A percentile compares a stretch with the other conserved stretches of the same genome.
These are phyloP conservation scores for Halichoerus grypus DNA, from an alignment of 2,113 vertebrate genomes.

Conservation along the genomic window DNA sequence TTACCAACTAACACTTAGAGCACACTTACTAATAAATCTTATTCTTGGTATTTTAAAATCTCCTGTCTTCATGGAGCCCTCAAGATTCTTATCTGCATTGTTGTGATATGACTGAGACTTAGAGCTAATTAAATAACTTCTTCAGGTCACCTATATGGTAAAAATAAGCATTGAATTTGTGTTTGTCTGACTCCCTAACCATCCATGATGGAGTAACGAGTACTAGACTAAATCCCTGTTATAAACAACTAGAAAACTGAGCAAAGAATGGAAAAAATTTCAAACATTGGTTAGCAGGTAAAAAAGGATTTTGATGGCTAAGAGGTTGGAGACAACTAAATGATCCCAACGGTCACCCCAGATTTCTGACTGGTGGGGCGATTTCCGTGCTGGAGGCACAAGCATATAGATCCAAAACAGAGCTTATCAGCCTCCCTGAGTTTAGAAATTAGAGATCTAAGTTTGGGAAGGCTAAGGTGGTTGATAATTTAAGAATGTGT, in stretches of 20 bases:
- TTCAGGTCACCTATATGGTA: background rate
- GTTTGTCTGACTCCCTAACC: background rate
- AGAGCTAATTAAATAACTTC: background rate
- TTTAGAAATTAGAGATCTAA: background rate
- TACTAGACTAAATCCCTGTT: background rate
- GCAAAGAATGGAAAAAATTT: background rate
- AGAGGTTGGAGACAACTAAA: background rate
- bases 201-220: background rate
- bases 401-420: background rate
- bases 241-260: background rate
- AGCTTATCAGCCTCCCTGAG: background rate
- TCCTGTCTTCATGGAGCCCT: background rate
- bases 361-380: background rate
- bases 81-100: constrained; percentile 17
- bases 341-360: background rate
- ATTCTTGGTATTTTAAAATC: background rate
- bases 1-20: background rate
- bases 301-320: background rate
- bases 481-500: background rate
- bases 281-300: background rate
- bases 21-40: background rate
- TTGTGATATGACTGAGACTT: background rate
- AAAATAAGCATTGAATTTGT: constrained; percentile 23
- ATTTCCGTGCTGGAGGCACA: background rate
- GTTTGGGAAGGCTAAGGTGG: background rate